phyloP scores from a whole-genome alignment of 2,888 invertebrate genomes.

The Harmothoe impar region DNA sequence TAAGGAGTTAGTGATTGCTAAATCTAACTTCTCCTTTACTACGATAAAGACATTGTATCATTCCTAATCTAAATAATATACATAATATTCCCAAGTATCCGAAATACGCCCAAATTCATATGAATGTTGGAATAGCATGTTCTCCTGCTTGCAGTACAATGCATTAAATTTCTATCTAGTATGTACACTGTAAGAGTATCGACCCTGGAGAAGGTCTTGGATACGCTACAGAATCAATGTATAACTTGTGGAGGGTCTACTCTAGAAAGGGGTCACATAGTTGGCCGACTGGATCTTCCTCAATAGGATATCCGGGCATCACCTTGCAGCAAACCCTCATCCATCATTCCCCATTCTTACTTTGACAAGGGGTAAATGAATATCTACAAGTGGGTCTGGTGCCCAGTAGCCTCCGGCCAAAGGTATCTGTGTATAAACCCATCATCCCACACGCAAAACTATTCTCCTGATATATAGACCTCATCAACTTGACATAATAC shows the following conservation, averaged over 20 bases:
- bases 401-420: neutral
- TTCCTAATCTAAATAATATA: no score
- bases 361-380: constrained; percentile 29
- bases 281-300: neutral
- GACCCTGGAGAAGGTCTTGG: neutral
- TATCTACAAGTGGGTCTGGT: neutral
- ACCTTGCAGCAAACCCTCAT: neutral
- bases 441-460: neutral
- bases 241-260: neutral
- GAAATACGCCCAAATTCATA: no score
- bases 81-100: no score
- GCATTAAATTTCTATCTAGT: no score
- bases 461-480: neutral
- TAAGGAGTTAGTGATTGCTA: no score
- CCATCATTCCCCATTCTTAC: neutral
- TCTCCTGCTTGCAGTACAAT: no score
- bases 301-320: neutral
- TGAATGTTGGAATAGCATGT: no score
- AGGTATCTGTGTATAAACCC: neutral
- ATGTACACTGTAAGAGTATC: no score
- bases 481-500: neutral
- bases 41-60: no score
- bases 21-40: no score
- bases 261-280: neutral
- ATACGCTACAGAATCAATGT: neutral